Conservation (phyloP, 2,113 vertebrate genomes). For the Amphiprion percula region DNA sequence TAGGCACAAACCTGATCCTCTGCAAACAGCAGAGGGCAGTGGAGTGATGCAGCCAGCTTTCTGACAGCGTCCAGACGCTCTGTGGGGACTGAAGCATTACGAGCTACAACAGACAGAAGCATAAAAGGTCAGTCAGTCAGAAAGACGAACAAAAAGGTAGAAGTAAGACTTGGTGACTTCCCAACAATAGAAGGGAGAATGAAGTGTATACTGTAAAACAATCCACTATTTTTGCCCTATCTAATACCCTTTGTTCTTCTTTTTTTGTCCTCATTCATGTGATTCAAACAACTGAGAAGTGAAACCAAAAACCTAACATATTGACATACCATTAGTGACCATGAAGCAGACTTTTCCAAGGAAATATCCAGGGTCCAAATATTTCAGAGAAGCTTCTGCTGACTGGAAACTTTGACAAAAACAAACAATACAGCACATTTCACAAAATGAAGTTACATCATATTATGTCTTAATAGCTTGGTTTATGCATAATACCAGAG, state of each 20-base stretch:
- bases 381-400: constrained; percentile 75
- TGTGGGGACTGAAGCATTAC: constrained; percentile 60
- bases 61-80: constrained; percentile 76
- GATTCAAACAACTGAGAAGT: background rate
- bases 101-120: constrained; percentile 63
- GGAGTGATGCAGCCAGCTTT: constrained; percentile 76
- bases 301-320: background rate
- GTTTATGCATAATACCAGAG: too few species aligned
- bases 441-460: background rate
- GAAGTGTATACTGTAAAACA: background rate
- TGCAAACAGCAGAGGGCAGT: constrained; percentile 81
- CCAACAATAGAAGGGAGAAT: too few species aligned
- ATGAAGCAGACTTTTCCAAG: constrained; percentile 86
- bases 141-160: background rate
- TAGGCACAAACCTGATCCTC: constrained; percentile 80
- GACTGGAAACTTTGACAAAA: constrained; percentile 74
- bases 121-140: constrained; percentile 23
- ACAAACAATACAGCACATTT: background rate
- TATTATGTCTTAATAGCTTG: background rate
- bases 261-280: background rate
- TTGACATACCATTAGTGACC: constrained; percentile 80
- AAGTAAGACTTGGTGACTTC: background rate
- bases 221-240: background rate
- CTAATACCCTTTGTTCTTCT: background rate
- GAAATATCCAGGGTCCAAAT: constrained; percentile 82